Evolutionary conservation across 2,888 invertebrate species (phyloP), one percentile per base, ranked within the genome.

Genomic region (Clistopyga incitator): DNA sequence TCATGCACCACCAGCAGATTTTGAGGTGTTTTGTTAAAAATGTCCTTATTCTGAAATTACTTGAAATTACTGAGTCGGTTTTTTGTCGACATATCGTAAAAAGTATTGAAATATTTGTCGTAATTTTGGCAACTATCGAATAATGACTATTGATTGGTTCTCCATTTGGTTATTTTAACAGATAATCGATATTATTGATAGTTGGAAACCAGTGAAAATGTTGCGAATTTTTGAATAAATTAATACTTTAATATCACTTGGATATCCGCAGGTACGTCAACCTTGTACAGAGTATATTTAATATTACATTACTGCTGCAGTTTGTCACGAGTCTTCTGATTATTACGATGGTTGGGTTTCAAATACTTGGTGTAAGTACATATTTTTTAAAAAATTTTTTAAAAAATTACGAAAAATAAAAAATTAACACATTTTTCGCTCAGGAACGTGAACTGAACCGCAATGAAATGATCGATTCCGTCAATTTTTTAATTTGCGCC

Each of bases 321-420:
- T 86, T 86, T 52, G 83, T 20, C 10, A 82, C 86, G 64, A 86
- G 86, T 38, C 78, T 86, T 15, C 23, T 85, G 6, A 79, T 85
- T 23, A 86, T 85, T 23, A 79, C 83, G 11, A 74, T 85, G 81
- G 61, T 68, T 11, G 81, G 86, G 61, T 86, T 86, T 67, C 86
- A 85, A 86, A 68, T 86, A 13, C 25, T 82, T 15, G 81, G 81
- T 15, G 86, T 86, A 78, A 80, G 76, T 78, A 4, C 3, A 6
- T 18, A 1, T 56, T 23, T n/a, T n/a, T n/a, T n/a, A n/a, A n/a
- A n/a, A n/a, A n/a, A n/a, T n/a, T n/a, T n/a, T n/a, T n/a, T n/a
- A n/a, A n/a, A n/a, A n/a, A n/a, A n/a, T n/a, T n/a, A n/a, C n/a
- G n/a, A n/a, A n/a, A n/a, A n/a, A n/a, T n/a, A n/a, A n/a, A n/a